Conservation (phyloP, 1,140 invertebrate genomes). For the Uloborus diversus region DNA sequence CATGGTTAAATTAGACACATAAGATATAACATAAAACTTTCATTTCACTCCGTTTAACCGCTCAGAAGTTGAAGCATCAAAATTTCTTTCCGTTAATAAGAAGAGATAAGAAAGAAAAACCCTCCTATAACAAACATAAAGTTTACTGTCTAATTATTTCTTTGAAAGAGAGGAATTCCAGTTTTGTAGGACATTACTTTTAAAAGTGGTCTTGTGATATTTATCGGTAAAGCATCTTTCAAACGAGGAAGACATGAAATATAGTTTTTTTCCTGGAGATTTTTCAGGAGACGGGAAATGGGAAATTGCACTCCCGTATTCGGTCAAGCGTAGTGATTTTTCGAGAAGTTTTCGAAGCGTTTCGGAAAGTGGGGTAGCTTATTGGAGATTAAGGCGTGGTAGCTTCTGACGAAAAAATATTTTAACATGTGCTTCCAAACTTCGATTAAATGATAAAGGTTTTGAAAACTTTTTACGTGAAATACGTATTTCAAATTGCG, state of each 20-base stretch:
- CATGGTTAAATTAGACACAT: too few species aligned
- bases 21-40: background rate
- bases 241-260: conserved; percentile 24
- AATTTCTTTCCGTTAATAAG: background rate
- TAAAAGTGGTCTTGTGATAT: conserved; percentile 5
- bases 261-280: conserved; percentile 7
- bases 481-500: too few species aligned
- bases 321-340: conserved; percentile 39
- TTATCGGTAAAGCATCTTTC: background rate
- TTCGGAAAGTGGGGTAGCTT: conserved; percentile 16
- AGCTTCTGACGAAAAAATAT: too few species aligned
- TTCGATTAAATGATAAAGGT: too few species aligned
- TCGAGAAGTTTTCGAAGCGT: conserved; percentile 10
- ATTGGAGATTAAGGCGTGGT: too few species aligned
- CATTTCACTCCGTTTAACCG: background rate
- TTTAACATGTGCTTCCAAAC: too few species aligned
- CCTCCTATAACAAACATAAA: background rate
- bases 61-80: background rate
- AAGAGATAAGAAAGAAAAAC: background rate
- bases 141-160: conserved; percentile 20
- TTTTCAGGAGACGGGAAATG: conserved; percentile 5
- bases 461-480: too few species aligned
- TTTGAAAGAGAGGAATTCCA: background rate
- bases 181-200: background rate
- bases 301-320: conserved; percentile 38